A percentile compares a stretch with the other conserved stretches of the same genome.
Conservation (phyloP, 1,140 invertebrate genomes). For the Wiebesia pumilae region DNA sequence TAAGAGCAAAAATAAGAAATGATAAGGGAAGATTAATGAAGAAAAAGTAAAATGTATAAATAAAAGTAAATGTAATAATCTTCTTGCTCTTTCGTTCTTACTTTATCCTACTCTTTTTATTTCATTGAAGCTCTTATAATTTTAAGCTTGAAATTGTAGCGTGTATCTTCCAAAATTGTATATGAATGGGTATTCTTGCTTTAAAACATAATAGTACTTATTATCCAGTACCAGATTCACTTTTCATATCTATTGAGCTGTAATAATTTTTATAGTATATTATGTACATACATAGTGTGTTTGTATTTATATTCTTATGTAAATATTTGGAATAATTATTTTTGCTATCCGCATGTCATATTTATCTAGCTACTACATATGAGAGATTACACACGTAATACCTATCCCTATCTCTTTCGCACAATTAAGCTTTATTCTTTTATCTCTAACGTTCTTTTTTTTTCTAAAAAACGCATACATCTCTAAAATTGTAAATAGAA, state of each 20-base stretch:
- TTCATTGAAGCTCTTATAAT: background rate
- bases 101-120: background rate
- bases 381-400: constrained; percentile 70
- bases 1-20: too few species aligned
- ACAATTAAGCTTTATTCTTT: background rate
- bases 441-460: background rate
- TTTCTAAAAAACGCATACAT: constrained; percentile 46
- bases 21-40: too few species aligned
- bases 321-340: too few species aligned
- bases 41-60: too few species aligned
- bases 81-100: background rate
- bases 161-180: background rate
- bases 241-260: constrained; percentile 74
- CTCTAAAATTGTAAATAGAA: constrained; percentile 47
- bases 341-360: too few species aligned
- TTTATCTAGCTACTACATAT: too few species aligned
- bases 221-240: constrained; percentile 65
- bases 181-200: background rate
- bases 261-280: too few species aligned
- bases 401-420: constrained; percentile 61
- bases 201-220: too few species aligned
- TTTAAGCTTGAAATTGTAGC: constrained; percentile 2
- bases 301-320: too few species aligned
- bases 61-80: too few species aligned
- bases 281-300: too few species aligned